A percentile compares a stretch with the other conserved stretches of the same genome.
Evolutionary conservation across 2,888 invertebrate genomes (phyloP).

Genomic region (Ametastegia equiseti): DNA sequence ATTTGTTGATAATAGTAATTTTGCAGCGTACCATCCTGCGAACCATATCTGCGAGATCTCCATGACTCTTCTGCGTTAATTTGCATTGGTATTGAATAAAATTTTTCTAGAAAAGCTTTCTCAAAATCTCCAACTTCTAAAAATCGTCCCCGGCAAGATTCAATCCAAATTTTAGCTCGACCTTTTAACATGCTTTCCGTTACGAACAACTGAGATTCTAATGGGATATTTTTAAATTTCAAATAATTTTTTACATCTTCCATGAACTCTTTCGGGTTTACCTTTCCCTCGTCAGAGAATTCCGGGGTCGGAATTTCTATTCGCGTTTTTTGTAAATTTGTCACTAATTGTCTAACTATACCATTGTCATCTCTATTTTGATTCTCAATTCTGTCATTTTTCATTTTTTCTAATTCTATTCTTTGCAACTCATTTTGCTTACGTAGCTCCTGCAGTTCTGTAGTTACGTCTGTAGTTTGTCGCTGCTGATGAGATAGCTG

Average conservation of each 20-base stretch:
- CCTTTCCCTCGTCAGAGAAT: background rate
- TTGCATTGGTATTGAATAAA: constrained; percentile 48
- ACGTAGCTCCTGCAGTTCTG: background rate
- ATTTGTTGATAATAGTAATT: no score
- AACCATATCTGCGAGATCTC: no score
- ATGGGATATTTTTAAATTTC: background rate
- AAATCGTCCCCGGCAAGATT: constrained; percentile 34
- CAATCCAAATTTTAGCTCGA: constrained; percentile 43
- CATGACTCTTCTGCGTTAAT: no score
- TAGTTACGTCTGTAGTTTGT: background rate
- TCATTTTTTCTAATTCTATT: constrained; percentile 8
- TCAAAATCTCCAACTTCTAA: constrained; percentile 45
- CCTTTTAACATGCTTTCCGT: constrained; percentile 44
- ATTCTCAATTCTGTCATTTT: no score
- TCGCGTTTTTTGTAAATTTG: background rate
- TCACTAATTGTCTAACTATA: background rate
- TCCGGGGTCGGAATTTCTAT: background rate
- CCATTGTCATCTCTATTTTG: background rate
- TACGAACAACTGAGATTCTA: constrained; percentile 15
- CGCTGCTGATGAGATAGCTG: background rate
- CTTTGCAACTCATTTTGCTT: constrained; percentile 6
- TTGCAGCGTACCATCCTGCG: no score
- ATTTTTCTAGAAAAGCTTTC: constrained; percentile 41
- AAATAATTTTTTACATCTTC: constrained; percentile 17
- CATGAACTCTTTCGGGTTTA: constrained; percentile 25